These are phyloP conservation scores for Aphidius ervi DNA, from an alignment of 1,140 invertebrate genomes.

Conservation along the genomic window DNA sequence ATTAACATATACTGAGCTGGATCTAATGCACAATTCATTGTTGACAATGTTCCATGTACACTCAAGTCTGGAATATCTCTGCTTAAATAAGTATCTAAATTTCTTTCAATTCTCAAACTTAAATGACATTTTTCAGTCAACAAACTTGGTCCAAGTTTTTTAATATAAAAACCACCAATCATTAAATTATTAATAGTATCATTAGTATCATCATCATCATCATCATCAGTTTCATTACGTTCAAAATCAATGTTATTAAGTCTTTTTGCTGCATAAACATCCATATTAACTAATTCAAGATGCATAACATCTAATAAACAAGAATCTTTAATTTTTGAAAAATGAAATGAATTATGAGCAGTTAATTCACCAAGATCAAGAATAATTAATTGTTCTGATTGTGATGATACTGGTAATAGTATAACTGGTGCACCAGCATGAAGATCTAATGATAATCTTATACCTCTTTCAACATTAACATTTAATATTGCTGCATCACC, in stretches of 20 bases:
- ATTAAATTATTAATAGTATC: conserved; percentile 35
- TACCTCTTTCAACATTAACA: conserved; percentile 40
- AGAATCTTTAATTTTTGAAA: conserved; percentile 55
- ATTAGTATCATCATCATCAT: conserved; percentile 20
- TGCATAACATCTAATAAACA: conserved; percentile 74
- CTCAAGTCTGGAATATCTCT: conserved; percentile 78
- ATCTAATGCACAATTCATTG: conserved; percentile 79
- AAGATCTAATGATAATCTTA: conserved; percentile 64
- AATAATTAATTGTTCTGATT: conserved; percentile 72
- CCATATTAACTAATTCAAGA: conserved; percentile 77
- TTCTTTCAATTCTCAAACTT: conserved; percentile 76
- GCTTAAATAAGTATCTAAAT: conserved; percentile 68
- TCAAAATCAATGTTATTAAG: conserved; percentile 26
- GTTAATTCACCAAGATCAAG: conserved; percentile 78
- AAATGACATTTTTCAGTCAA: conserved; percentile 78
- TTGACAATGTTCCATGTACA: conserved; percentile 80
- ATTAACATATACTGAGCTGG: conserved; percentile 84
- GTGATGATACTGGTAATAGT: conserved; percentile 80
- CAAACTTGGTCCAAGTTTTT: conserved; percentile 60
- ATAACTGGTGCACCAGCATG: conserved; percentile 80
- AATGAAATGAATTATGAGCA: conserved; percentile 70
- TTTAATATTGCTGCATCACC: conserved; percentile 42
- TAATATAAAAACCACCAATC: conserved; percentile 55
- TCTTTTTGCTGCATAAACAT: conserved; percentile 68
- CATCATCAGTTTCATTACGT: background rate